Evolutionary conservation across 2,113 vertebrate genomes (phyloP).

Genomic region (Ceyx cyanopectus): DNA sequence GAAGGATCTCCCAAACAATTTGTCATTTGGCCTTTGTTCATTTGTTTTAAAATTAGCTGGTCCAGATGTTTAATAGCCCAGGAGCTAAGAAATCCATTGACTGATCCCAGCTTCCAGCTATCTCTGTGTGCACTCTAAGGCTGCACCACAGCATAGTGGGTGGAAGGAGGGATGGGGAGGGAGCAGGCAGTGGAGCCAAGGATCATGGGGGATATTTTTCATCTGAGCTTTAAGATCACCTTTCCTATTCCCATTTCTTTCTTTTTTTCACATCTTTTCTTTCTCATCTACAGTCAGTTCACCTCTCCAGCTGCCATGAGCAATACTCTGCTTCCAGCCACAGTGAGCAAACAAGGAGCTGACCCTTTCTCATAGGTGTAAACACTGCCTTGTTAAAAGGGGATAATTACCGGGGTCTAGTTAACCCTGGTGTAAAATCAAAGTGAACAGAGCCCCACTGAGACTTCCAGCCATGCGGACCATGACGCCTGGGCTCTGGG

Average conservation of each 20-base stretch:
- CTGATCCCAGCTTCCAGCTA: not conserved
- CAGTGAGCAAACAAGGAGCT: conserved; percentile 27
- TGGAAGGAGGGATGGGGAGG: not conserved
- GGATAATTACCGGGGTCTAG: conserved; percentile 60
- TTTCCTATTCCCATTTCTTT: conserved; percentile 2
- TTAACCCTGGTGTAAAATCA: conserved; percentile 67
- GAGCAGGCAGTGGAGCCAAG: not conserved
- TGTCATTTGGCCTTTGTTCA: conserved; percentile 23
- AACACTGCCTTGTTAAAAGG: conserved; percentile 70
- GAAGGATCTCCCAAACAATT: conserved; percentile 46
- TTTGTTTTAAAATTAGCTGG: conserved; percentile 46
- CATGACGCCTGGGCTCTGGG: conserved; percentile 14
- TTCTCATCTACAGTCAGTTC: not conserved
- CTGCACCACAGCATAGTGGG: not conserved
- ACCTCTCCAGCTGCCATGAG: conserved; percentile 33
- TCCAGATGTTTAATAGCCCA: conserved; percentile 52
- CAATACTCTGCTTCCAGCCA: not conserved
- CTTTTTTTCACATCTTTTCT: conserved; percentile 7
- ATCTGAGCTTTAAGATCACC: conserved; percentile 55
- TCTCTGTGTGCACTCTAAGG: not conserved
- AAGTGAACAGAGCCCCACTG: conserved; percentile 59
- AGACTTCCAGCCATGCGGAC: conserved; percentile 24
- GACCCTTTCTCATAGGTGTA: conserved; percentile 54
- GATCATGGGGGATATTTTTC: conserved; percentile 22
- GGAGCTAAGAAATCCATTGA: conserved; percentile 59